These are phyloP conservation scores for Prunella fulvescens DNA, from an alignment of 2,113 vertebrate genomes.

Conservation along the genomic window DNA sequence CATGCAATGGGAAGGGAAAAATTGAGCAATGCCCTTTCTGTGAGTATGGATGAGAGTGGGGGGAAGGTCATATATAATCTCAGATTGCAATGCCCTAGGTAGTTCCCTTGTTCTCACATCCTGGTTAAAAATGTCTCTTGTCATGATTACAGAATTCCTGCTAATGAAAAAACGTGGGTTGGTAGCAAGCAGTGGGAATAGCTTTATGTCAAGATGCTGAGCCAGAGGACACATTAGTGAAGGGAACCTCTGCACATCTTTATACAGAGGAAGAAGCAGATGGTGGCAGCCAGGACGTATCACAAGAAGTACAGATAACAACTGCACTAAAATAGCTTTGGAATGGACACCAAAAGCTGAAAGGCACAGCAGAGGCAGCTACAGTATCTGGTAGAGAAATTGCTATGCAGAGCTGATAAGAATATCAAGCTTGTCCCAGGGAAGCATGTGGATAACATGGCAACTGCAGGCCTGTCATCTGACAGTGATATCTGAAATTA, in stretches of 20 bases:
- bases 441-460: not conserved
- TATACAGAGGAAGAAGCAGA: not conserved
- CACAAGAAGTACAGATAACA: slow-evolving; percentile 14
- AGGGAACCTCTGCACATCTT: not conserved
- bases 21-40: not conserved
- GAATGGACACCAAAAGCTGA: slow-evolving; percentile 31
- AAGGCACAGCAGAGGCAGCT: not conserved
- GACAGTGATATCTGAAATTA: not conserved
- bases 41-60: not conserved
- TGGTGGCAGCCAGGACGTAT: slow-evolving; percentile 9
- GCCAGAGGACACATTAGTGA: not conserved
- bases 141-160: not conserved
- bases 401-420: not conserved
- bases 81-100: not conserved
- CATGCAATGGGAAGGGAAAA: not conserved
- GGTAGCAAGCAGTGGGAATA: not conserved
- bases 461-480: not conserved
- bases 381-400: slow-evolving; percentile 8
- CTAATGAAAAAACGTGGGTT: not conserved
- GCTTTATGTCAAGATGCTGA: not conserved
- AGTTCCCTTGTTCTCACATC: not conserved
- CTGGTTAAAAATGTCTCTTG: not conserved
- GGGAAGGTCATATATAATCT: not conserved
- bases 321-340: slow-evolving; percentile 50
- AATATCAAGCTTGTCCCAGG: not conserved